Base-by-base conservation (phyloP, 2,888 invertebrate genomes). In the Pseudococcus jackbeardsleyi region DNA sequence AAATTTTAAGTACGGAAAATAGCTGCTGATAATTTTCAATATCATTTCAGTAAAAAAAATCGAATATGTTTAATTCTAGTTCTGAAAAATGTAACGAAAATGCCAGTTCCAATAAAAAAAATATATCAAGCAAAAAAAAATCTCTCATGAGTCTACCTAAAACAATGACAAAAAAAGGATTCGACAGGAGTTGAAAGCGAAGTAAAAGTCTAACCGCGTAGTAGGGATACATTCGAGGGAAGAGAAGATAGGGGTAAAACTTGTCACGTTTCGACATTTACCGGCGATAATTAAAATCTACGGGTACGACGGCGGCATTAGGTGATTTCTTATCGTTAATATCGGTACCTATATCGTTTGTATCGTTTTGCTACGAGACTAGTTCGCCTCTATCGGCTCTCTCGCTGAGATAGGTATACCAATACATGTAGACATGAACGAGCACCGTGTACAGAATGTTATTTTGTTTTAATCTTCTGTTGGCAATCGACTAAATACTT, bases 181-280 rank as follows among this genome's bases (percentile, higher is more conserved):
- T 54, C n/a, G 12, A 15, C n/a, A n/a, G 15, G 54, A 7, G 12
- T 17, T 54, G n/a, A 54, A 54, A 54, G n/a, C 54, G 17, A n/a
- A 4, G 17, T n/a, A 12, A 50, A 50, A 50, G 48, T 11, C 26
- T 8, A 26, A 68, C 9, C 22, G 3, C 19, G 12, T 26, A 9
- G 12, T 68, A 15, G 12, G 26, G 68, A 26, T 68, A 11, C 26
- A n/a, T 54, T 0, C n/a, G 54, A 68, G 68, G 26, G 68, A 26
- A 11, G 26, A 26, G 68, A 26, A 26, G 68, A 68, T 12, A 68
- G 42, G 68, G 68, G 68, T 22, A 68, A 68, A 68, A 68, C 68
- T 68, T 68, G 42, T 68, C 68, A 68, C 68, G 68, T 68, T 68
- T 68, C 68, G 22, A 68, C 68, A 68, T 68, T 68, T 68, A 8